Evolutionary conservation across 2,888 invertebrate genomes (phyloP).

Genomic region (Drosophila ustulata): DNA sequence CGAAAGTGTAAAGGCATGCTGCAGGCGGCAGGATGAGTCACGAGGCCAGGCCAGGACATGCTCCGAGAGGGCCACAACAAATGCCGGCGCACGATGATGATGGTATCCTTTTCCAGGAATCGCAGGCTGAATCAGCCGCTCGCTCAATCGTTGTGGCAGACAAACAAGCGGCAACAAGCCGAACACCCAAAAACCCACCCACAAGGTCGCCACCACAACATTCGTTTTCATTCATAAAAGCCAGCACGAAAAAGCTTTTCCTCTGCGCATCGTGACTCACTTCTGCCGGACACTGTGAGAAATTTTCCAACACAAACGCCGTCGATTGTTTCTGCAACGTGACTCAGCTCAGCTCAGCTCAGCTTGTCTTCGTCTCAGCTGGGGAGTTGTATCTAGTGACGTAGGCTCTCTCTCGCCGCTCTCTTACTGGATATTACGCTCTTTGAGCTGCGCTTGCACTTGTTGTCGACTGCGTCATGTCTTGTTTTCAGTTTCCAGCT

Average conservation of each 20-base stretch:
- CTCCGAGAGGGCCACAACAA: conserved; percentile 69
- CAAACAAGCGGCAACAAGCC: conserved; percentile 44
- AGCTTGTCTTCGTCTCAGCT: conserved; percentile 26
- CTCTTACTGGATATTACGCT: neutral
- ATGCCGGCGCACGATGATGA: conserved; percentile 69
- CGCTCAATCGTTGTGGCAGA: conserved; percentile 31
- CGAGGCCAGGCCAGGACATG: conserved; percentile 26
- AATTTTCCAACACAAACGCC: conserved; percentile 41
- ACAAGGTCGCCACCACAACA: conserved; percentile 12
- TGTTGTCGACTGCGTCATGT: conserved; percentile 34
- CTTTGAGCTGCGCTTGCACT: conserved; percentile 34
- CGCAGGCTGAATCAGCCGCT: conserved; percentile 69
- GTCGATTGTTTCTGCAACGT: conserved; percentile 42
- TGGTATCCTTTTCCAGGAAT: conserved; percentile 82
- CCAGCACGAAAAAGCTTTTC: conserved; percentile 63
- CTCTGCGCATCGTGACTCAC: conserved; percentile 41
- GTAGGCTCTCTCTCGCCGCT: conserved; percentile 20
- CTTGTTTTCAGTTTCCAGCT: conserved; percentile 33
- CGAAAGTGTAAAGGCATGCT: conserved; percentile 39
- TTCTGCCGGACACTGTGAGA: conserved; percentile 54
- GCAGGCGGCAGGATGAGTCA: conserved; percentile 66
- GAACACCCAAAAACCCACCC: conserved; percentile 20
- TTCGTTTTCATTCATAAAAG: conserved; percentile 80
- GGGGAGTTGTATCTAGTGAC: conserved; percentile 36
- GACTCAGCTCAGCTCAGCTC: conserved; percentile 61